Evolutionary conservation across 2,113 vertebrate genomes (phyloP).

Genomic region (Oophaga pumilio): DNA sequence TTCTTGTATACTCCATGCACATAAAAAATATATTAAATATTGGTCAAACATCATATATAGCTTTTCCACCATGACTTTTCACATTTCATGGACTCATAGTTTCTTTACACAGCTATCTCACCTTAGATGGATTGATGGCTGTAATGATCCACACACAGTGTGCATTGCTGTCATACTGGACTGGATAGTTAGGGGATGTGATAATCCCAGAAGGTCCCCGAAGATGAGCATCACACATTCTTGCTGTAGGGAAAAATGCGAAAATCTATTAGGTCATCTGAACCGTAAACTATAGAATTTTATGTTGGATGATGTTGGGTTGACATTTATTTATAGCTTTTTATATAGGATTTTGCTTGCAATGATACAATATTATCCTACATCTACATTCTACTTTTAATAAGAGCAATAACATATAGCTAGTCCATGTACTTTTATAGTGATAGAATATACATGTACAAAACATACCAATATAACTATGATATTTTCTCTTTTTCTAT

Average conservation of each 20-base stretch:
- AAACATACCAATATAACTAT: not conserved
- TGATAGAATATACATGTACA: not conserved
- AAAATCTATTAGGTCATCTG: slow-evolving; percentile 26
- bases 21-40: not conserved
- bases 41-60: not conserved
- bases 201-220: slow-evolving; percentile 89
- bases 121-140: slow-evolving; percentile 88
- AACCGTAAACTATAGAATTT: not conserved
- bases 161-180: slow-evolving; percentile 97
- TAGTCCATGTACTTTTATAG: not conserved
- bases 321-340: not conserved
- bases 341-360: not conserved
- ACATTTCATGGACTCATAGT: not conserved
- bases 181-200: slow-evolving; percentile 95
- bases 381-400: not conserved
- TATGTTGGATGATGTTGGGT: not conserved
- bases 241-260: slow-evolving; percentile 73
- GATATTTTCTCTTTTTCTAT: not conserved
- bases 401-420: not conserved
- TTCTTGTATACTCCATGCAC: not conserved
- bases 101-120: slow-evolving; percentile 64
- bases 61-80: not conserved
- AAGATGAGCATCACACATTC: slow-evolving; percentile 91
- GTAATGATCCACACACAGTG: slow-evolving; percentile 99
- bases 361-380: not conserved